Conservation (phyloP, 2,797 vertebrate genomes). For the Lacerta bilineata region DNA sequence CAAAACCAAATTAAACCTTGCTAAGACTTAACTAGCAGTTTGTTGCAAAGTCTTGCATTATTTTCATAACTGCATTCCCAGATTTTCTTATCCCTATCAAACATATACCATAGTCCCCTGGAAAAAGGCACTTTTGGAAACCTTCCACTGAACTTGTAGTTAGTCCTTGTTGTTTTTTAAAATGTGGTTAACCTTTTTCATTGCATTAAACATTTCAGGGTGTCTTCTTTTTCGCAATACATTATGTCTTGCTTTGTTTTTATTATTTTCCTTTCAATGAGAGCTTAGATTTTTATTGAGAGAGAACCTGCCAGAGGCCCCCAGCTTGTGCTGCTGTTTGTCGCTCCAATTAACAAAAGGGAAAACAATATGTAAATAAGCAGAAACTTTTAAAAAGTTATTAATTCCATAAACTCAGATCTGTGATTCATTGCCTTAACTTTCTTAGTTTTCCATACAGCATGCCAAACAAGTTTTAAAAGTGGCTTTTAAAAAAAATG, state of each 20-base stretch:
- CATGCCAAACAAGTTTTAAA: slow-evolving; percentile 87
- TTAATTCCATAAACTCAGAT: slow-evolving; percentile 84
- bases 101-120: slow-evolving; percentile 28
- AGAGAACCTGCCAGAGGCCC: slow-evolving; percentile 73
- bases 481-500: slow-evolving; percentile 91
- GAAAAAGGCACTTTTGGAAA: slow-evolving; percentile 46
- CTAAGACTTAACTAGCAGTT: slow-evolving; percentile 7
- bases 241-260: slow-evolving; percentile 64
- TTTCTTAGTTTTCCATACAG: slow-evolving; percentile 88
- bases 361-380: slow-evolving; percentile 77
- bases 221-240: slow-evolving; percentile 64
- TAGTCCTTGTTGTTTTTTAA: slow-evolving; percentile 45
- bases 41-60: slow-evolving; percentile 12
- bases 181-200: slow-evolving; percentile 44
- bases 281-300: slow-evolving; percentile 75
- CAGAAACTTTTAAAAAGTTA: slow-evolving; percentile 77
- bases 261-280: slow-evolving; percentile 60
- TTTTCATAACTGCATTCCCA: slow-evolving; percentile 30
- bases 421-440: slow-evolving; percentile 98
- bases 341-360: slow-evolving; percentile 78
- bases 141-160: slow-evolving; percentile 42
- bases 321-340: slow-evolving; percentile 79
- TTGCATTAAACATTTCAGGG: slow-evolving; percentile 68
- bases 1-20: slow-evolving; percentile 43
- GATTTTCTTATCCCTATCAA: slow-evolving; percentile 33